Base-by-base conservation (phyloP, 2,113 vertebrate genomes). In the Danionella cerebrum region DNA sequence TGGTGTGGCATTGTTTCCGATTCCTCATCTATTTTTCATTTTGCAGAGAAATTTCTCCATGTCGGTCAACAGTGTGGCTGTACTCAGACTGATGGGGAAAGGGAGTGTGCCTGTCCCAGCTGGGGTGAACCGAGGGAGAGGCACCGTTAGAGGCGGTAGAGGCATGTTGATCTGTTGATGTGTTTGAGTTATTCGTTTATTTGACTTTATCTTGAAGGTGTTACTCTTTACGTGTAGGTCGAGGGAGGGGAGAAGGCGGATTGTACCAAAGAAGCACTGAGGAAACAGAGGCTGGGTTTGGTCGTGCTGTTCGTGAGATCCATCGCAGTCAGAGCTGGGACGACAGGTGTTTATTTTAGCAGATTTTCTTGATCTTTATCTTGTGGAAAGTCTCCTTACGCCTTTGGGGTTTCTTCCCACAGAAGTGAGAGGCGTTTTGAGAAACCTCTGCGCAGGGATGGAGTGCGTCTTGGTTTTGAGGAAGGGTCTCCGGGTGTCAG, bases 211-310 rank as follows among this genome's bases (percentile, higher is more conserved):
- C 12, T 21, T 58, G 62, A n/a, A 51, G 6, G n/a, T 1, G 18
- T 6, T 35, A 29, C 2, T 13, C 9, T 48, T 10, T 69, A 14
- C 67, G 65, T 58, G 24, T 66, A 95, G 93, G 93, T 31, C 89
- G 93, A 12, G 93, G 93, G 29, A 87, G 93, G 2, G 93, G 91
- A n/a, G 93, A 96, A 72, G 81, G 89, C 58, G 89, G 90, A 80
- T 92, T 94, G 88, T 95, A 94, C 92, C 91, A 93, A 91, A 93
- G 93, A 91, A 92, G 90, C 89, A 84, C 89, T 69, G 93, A 95
- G 71, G 93, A 95, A 13, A 72, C 73, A 0, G 93, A 95, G 19
- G 88, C 89, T 39, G 88, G 90, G 8, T 95, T 95, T 13, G 84
- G 89, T 33, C 89, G 93, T 14, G 86, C 84, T 2, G 87, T 82